Percentiles rank a stretch among this genome's conserved stretches.
Conservation (phyloP, 2,797 vertebrate species). For the Manis javanica region DNA sequence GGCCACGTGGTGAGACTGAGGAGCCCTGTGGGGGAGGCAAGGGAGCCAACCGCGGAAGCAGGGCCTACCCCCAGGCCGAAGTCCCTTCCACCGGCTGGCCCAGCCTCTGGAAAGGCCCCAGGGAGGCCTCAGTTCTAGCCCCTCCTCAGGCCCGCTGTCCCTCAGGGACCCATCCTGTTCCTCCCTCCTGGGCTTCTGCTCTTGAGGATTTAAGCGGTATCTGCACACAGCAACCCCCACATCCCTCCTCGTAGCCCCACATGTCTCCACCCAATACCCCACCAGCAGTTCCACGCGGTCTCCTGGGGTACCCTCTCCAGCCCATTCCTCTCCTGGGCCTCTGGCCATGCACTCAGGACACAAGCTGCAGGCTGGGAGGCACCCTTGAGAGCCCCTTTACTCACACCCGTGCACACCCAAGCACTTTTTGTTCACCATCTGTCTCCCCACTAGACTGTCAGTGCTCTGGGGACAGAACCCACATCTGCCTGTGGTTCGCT, state of each 20-base stretch:
- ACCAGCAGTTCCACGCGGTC: neutral
- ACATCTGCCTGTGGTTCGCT: neutral
- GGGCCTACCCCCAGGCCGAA: neutral
- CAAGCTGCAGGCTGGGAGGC: neutral
- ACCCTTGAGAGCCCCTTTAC: neutral
- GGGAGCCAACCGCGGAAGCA: neutral
- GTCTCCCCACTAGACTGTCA: neutral
- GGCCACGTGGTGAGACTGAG: neutral
- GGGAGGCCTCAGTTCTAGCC: neutral
- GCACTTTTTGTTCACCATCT: neutral
- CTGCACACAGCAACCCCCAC: neutral
- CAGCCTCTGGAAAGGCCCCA: neutral
- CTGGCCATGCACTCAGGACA: neutral
- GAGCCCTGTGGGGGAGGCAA: neutral
- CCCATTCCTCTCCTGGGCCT: neutral
- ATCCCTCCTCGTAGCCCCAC: neutral
- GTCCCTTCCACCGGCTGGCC: neutral
- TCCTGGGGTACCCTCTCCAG: neutral
- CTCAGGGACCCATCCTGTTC: neutral
- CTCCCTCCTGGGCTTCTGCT: neutral
- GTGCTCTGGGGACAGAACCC: neutral
- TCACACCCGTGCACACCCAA: too few relatives aligned
- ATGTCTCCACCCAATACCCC: rapidly evolving
- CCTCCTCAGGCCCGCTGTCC: rapidly evolving
- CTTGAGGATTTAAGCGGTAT: neutral